Conservation (phyloP, 2,888 invertebrate genomes). For the Caprella mutica region DNA sequence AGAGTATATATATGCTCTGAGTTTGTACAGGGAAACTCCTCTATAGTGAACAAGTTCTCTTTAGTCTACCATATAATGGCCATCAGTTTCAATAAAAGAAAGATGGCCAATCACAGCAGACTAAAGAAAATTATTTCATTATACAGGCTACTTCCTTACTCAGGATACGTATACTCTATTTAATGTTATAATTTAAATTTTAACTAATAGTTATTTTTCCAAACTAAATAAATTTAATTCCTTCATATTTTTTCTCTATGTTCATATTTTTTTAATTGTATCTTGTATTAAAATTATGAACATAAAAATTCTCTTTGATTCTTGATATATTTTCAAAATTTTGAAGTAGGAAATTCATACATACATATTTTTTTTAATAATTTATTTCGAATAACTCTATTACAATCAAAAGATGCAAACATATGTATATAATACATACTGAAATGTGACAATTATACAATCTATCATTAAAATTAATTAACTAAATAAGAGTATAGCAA, state of each 20-base stretch:
- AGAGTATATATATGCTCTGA: neutral
- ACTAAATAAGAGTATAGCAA: neutral
- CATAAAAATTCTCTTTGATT: neutral
- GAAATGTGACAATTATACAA: neutral
- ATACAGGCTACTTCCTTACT: no score
- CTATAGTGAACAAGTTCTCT: no score
- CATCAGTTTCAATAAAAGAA: neutral
- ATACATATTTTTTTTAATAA: neutral
- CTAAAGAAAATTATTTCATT: no score
- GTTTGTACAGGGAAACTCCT: neutral
- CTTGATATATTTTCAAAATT: neutral
- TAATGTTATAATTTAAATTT: neutral
- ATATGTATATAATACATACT: slow-evolving; percentile 1
- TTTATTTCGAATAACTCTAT: neutral
- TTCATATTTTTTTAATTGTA: neutral
- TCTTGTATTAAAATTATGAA: neutral
- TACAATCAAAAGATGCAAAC: neutral
- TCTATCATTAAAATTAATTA: neutral
- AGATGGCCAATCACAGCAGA: neutral
- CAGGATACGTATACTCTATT: neutral
- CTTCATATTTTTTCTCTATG: no score
- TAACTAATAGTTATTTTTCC: neutral
- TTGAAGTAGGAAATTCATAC: neutral
- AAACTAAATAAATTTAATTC: neutral
- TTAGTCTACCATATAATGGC: no score